Evolutionary conservation across 1,140 invertebrate species (phyloP).

Genomic region (Listronotus oregonensis): DNA sequence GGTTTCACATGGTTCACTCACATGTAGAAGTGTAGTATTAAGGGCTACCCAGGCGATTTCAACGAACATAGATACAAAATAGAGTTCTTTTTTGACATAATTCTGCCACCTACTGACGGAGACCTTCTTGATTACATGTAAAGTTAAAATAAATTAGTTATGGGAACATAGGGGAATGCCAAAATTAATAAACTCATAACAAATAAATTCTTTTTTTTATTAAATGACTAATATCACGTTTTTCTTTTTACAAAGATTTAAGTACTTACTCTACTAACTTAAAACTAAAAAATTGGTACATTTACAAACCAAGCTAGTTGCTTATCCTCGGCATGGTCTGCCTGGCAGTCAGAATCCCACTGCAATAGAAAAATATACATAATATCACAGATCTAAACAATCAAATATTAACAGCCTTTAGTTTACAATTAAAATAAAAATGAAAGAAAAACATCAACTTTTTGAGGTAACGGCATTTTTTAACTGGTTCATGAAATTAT

Average conservation of each 20-base stretch:
- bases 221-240: constrained; percentile 42
- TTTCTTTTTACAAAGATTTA: constrained; percentile 26
- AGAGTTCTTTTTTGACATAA: constrained; percentile 8
- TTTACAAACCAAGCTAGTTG: constrained; percentile 51
- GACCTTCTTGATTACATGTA: constrained; percentile 40
- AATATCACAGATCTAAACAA: constrained; percentile 48
- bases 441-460: constrained; percentile 35
- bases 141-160: constrained; percentile 46
- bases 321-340: constrained; percentile 33
- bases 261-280: constrained; percentile 22
- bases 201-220: constrained; percentile 26
- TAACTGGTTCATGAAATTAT: constrained; percentile 47
- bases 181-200: background rate
- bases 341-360: constrained; percentile 39
- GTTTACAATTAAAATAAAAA: constrained; percentile 26
- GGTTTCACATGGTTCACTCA: background rate
- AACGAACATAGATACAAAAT: constrained; percentile 4
- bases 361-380: constrained; percentile 53
- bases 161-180: constrained; percentile 28
- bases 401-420: constrained; percentile 35
- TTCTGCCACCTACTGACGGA: constrained; percentile 11
- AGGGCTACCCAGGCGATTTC: background rate
- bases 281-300: constrained; percentile 41
- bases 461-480: constrained; percentile 35
- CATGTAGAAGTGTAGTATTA: background rate